Evolutionary conservation across 2,113 vertebrate species (phyloP).

Genomic region (Myrmecobius fasciatus): DNA sequence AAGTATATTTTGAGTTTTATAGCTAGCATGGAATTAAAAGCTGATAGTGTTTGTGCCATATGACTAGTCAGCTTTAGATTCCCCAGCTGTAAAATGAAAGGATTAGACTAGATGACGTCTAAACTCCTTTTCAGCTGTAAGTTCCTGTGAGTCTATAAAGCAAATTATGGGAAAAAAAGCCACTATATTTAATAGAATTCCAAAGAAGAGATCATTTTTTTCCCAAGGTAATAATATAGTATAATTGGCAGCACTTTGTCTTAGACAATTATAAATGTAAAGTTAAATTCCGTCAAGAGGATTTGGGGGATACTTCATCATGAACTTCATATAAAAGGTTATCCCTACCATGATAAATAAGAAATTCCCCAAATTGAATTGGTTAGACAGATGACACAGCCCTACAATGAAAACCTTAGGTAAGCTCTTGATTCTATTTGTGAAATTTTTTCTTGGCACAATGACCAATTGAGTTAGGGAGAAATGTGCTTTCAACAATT

Average conservation of each 20-base stretch:
- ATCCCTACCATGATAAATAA: not conserved
- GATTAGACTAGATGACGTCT: constrained; percentile 6
- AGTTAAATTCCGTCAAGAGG: not conserved
- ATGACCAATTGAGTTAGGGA: not conserved
- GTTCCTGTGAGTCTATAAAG: not conserved
- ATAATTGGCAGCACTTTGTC: not conserved
- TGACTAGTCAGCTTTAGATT: not conserved
- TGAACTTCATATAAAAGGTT: not conserved
- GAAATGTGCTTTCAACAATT: not conserved
- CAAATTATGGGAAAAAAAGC: not conserved
- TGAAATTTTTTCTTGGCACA: not conserved
- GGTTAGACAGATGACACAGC: not conserved
- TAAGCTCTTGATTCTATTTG: not conserved
- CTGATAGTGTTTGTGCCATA: not conserved
- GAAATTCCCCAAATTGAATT: not conserved
- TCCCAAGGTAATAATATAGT: not conserved
- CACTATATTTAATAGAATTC: not conserved
- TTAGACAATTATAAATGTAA: not conserved
- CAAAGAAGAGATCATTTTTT: not conserved
- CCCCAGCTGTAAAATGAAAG: constrained; percentile 56
- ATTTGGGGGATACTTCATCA: not conserved
- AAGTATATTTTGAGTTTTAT: not conserved
- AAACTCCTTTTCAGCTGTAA: not conserved
- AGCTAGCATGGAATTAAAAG: not conserved
- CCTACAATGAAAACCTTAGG: not conserved